These are phyloP conservation scores for Chrysomallon squamiferum DNA, from an alignment of 1,140 invertebrate genomes.

Conservation along the genomic window DNA sequence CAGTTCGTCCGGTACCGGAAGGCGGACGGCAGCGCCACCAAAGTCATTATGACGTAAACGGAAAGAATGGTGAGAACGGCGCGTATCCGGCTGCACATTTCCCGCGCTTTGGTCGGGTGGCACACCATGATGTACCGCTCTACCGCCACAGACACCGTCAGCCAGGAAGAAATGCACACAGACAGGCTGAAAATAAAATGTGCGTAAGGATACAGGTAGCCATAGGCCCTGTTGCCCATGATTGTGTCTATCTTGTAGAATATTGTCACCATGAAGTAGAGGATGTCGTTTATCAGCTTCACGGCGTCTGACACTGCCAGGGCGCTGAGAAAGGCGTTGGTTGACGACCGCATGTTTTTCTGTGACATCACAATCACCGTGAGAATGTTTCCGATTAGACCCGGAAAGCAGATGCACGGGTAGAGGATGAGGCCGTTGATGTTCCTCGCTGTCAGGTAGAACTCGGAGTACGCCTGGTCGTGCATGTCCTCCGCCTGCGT, in stretches of 20 bases:
- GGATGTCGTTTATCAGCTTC: constrained; percentile 74
- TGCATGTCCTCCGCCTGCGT: constrained; percentile 7
- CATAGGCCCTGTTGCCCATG: constrained; percentile 41
- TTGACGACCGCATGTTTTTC: constrained; percentile 75
- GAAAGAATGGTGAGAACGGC: constrained; percentile 35
- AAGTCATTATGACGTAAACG: constrained; percentile 46
- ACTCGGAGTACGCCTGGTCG: constrained; percentile 31
- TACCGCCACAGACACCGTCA: constrained; percentile 93
- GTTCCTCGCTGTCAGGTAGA: constrained; percentile 47
- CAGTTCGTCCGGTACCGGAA: constrained; percentile 41
- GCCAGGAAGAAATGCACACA: constrained; percentile 75
- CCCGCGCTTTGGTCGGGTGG: constrained; percentile 84
- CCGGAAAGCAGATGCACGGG: constrained; percentile 74
- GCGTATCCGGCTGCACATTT: constrained; percentile 75
- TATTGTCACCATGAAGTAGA: constrained; percentile 72
- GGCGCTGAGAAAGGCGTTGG: constrained; percentile 77
- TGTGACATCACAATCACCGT: constrained; percentile 77
- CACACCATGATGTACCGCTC: constrained; percentile 96
- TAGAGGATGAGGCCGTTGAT: constrained; percentile 68
- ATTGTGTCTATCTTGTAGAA: constrained; percentile 46
- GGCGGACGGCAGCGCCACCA: constrained; percentile 50
- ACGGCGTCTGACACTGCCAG: constrained; percentile 77
- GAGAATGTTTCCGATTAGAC: constrained; percentile 75
- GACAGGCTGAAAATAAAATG: constrained; percentile 59
- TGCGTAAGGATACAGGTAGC: constrained; percentile 56